These are phyloP conservation scores for Philonicus albiceps DNA, from an alignment of 2,888 invertebrate species.

Conservation along the genomic window DNA sequence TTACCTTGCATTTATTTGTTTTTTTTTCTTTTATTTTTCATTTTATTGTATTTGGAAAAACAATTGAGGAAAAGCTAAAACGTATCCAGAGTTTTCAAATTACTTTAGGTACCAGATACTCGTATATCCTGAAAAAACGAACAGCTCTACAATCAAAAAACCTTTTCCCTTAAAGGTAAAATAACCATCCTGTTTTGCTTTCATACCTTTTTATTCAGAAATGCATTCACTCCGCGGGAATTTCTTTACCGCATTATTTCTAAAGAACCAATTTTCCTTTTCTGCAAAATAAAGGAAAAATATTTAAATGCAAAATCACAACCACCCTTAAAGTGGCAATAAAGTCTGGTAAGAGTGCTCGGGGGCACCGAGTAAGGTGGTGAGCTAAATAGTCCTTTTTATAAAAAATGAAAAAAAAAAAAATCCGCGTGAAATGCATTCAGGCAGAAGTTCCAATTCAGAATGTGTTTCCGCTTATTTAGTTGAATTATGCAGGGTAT, in stretches of 20 bases:
- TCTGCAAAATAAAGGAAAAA: neutral
- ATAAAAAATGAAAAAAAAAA: neutral
- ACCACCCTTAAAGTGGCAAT: neutral
- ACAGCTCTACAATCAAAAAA: neutral
- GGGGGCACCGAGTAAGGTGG: neutral
- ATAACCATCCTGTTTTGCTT: neutral
- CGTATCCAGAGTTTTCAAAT: neutral
- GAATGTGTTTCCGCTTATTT: neutral
- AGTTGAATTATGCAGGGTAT: neutral
- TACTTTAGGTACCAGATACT: neutral
- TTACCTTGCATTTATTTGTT: too few species aligned
- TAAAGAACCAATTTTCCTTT: neutral
- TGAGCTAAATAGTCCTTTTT: neutral
- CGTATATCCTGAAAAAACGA: neutral
- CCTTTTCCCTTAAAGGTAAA: neutral
- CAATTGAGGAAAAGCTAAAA: too few species aligned
- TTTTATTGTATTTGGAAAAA: too few species aligned
- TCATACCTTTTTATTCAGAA: neutral
- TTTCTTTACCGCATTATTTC: neutral
- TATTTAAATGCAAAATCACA: neutral
- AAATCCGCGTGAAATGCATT: neutral
- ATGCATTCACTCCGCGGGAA: neutral
- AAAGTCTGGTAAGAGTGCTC: neutral
- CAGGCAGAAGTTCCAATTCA: neutral
- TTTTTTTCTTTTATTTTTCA: too few species aligned